These are phyloP conservation scores for Heliocidaris tuberculata DNA, from an alignment of 35 echinoderm and acorn worm species.

Conservation along the genomic window DNA sequence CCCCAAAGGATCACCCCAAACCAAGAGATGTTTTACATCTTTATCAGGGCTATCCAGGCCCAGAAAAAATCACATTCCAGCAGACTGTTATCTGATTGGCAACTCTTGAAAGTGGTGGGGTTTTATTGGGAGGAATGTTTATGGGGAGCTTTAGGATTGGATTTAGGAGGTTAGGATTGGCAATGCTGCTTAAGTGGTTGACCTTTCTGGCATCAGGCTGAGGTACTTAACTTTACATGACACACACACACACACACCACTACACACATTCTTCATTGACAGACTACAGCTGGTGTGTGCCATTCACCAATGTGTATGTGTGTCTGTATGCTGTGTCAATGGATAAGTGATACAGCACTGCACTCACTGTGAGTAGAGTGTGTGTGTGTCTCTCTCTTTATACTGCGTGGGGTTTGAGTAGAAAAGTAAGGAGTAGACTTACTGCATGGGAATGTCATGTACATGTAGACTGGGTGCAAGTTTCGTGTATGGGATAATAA, in stretches of 20 bases:
- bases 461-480: not conserved
- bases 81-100: not conserved
- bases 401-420: not conserved
- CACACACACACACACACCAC: conserved; percentile 26
- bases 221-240: conserved; percentile 47
- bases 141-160: not conserved
- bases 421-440: not conserved
- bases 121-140: not conserved
- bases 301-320: not conserved
- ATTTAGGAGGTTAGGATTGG: conserved; percentile 34
- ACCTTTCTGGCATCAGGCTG: conserved; percentile 32
- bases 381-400: conserved; percentile 38
- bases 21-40: not conserved
- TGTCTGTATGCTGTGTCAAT: conserved; percentile 4
- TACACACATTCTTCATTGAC: not conserved
- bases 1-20: not conserved
- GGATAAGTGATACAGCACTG: not conserved
- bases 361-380: not conserved
- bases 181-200: conserved; percentile 49
- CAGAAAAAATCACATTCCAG: conserved; percentile 2
- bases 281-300: not conserved
- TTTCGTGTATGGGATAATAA: not conserved
- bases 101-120: not conserved
- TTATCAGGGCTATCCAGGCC: not conserved
- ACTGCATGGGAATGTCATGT: not conserved